Evolutionary conservation across 2,888 invertebrate species (phyloP).

Genomic region (Sicus ferrugineus): DNA sequence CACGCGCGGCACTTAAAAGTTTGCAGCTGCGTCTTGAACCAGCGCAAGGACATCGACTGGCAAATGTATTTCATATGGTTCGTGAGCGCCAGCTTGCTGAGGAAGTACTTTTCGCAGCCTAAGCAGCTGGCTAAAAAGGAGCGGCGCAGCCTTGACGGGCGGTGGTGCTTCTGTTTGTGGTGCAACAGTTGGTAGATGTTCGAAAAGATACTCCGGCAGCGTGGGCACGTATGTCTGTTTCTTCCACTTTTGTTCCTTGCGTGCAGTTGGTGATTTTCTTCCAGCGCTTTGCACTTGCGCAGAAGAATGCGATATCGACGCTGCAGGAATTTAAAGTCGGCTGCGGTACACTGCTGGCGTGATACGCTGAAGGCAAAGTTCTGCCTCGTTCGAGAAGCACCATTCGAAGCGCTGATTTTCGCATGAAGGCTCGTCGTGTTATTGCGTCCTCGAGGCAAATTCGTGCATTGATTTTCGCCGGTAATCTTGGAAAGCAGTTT

Average conservation of each 20-base stretch:
- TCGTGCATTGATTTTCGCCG: not conserved
- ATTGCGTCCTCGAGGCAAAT: not conserved
- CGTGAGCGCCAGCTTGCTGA: conserved; percentile 54
- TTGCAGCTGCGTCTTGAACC: conserved; percentile 42
- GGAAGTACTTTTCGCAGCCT: conserved; percentile 54
- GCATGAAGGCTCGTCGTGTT: not conserved
- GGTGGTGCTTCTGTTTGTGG: conserved; percentile 46
- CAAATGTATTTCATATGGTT: conserved; percentile 61
- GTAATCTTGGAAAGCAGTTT: not conserved
- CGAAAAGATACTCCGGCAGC: conserved; percentile 33
- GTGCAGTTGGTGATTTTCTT: conserved; percentile 12
- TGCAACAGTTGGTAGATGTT: conserved; percentile 44
- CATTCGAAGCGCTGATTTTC: not conserved
- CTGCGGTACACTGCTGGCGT: not conserved
- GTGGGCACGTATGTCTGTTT: not conserved
- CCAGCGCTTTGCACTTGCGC: conserved; percentile 43
- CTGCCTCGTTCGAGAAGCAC: not conserved
- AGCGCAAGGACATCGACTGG: conserved; percentile 50
- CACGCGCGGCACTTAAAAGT: conserved; percentile 56
- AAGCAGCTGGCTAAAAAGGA: conserved; percentile 48
- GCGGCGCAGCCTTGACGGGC: conserved; percentile 28
- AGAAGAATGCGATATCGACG: conserved; percentile 45
- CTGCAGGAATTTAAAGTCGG: conserved; percentile 45
- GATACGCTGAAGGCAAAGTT: not conserved
- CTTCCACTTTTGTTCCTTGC: not conserved